Evolutionary conservation across 2,888 invertebrate species (phyloP).

Genomic region (Tenodera sinensis): DNA sequence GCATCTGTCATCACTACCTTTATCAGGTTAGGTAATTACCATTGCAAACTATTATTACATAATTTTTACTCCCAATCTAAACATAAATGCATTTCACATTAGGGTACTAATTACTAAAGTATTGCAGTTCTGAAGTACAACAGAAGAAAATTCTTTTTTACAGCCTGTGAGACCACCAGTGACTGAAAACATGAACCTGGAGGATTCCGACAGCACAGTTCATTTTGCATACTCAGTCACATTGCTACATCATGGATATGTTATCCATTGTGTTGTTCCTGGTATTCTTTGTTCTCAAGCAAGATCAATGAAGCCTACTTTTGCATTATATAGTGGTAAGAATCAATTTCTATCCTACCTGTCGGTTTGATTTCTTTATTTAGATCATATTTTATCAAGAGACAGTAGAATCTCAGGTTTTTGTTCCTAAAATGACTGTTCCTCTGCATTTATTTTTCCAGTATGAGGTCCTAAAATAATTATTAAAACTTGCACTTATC

Average conservation of each 20-base stretch:
- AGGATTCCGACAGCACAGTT: constrained; percentile 45
- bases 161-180: constrained; percentile 51
- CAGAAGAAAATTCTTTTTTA: neutral
- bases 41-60: constrained; percentile 5
- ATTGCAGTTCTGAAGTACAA: neutral
- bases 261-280: constrained; percentile 77
- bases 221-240: constrained; percentile 85
- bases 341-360: neutral
- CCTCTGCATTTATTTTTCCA: neutral
- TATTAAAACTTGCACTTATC: too few relatives aligned
- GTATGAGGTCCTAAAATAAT: too few relatives aligned
- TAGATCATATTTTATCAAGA: neutral
- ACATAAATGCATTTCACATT: neutral
- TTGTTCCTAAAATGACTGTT: neutral
- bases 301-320: constrained; percentile 71
- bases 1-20: constrained; percentile 78
- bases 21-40: constrained; percentile 52
- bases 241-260: constrained; percentile 76
- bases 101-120: neutral
- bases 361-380: neutral
- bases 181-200: constrained; percentile 7
- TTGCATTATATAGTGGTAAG: constrained; percentile 64
- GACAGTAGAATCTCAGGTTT: neutral
- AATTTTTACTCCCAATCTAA: neutral
- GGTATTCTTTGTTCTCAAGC: constrained; percentile 77